Base-by-base conservation (phyloP, 2,113 vertebrate species). In the Megaceryle maxima region DNA sequence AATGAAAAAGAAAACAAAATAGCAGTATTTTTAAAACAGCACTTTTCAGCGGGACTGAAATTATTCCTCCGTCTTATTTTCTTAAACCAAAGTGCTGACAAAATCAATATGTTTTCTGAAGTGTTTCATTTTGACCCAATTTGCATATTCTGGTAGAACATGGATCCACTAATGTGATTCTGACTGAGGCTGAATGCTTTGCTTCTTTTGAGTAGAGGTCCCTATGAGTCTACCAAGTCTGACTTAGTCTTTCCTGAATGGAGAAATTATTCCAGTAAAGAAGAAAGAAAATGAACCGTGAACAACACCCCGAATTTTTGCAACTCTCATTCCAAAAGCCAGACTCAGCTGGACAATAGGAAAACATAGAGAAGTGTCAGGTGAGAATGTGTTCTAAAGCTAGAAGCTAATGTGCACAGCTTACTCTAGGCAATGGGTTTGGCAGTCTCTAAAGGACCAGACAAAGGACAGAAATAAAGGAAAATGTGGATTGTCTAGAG, bases 101-200 rank as follows among this genome's bases (percentile, higher is more conserved):
- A 93, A 95, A 94, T 82, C 73, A 91, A 10, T 83, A 63, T 56
- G 39, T 81, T 70, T 92, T 60, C 69, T 51, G 48, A 94, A 91
- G 83, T 88, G 86, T 91, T 96, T 94, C 46, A 94, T 95, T 96
- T 96, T 87, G 83, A 68, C 55, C 48, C 79, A 89, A 94, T 92
- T 87, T 91, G 33, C 26, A 12, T 84, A 17, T 62, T 66, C 31
- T 73, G 22, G 33, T 84, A 83, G 37, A 87, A 79, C n/a, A 69
- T 29, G 25, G 39, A 68, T 57, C 48, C 35, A 16, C 31, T 72
- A 26, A 81, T 76, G 13, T 50, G 66, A 74, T 43, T 80, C 69
- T 88, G 73, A 81, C 39, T 51, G 66, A 69, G 28, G n/a, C 37
- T 83, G 51, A 48, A 86, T n/a, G 26, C 39, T 69, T 88, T 72